phyloP scores from a whole-genome alignment of 2,888 invertebrate genomes.

The Oxycera nigricornis region DNA sequence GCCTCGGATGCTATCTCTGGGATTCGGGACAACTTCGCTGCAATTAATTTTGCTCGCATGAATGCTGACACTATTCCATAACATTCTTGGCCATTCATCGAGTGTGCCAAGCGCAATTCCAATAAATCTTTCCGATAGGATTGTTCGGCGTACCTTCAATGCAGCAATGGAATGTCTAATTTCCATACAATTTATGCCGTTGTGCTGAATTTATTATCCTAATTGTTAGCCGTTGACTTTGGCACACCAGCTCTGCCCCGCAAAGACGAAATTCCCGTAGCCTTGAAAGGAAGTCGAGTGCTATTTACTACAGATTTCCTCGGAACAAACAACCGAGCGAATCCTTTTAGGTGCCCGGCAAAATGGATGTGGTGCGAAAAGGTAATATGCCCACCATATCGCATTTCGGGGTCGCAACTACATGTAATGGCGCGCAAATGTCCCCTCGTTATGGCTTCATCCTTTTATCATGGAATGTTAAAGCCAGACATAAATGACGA shows the following conservation, averaged over 20 bases:
- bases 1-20: too few species aligned
- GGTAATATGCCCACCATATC: conserved; percentile 23
- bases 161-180: conserved; percentile 32
- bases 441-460: neutral
- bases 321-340: conserved; percentile 24
- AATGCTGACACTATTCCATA: neutral
- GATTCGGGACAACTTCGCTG: too few species aligned
- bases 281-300: conserved; percentile 22
- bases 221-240: conserved; percentile 23
- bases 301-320: conserved; percentile 32
- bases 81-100: conserved; percentile 7
- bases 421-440: conserved; percentile 31
- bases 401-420: conserved; percentile 31
- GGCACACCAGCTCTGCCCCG: neutral
- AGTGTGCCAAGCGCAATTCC: neutral
- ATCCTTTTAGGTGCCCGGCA: conserved; percentile 20
- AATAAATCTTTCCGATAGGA: conserved; percentile 25
- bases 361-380: conserved; percentile 16
- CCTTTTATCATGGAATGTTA: conserved; percentile 37
- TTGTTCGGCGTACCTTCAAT: conserved; percentile 25
- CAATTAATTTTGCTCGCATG: neutral
- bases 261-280: conserved; percentile 9
- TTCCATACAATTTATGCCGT: conserved; percentile 32
- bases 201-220: conserved; percentile 34
- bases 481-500: conserved; percentile 29